Percentiles rank a stretch among this genome's conserved stretches.
Conservation (phyloP, 2,797 vertebrate genomes). For the Crocodylus rhombifer region DNA sequence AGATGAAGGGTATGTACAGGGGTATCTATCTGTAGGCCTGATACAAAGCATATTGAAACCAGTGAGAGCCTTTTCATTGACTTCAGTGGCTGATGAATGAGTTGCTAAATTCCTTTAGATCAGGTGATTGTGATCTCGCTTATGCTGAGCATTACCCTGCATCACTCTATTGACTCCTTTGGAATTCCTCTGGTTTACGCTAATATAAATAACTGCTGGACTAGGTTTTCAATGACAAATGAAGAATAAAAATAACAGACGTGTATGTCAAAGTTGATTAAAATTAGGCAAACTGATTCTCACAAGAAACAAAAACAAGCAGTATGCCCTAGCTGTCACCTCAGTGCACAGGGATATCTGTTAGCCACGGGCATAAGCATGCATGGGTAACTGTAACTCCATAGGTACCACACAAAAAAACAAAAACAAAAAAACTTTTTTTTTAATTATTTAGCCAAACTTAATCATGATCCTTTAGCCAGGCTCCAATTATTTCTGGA, state of each 20-base stretch:
- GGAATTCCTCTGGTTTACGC: background rate
- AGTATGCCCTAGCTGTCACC: background rate
- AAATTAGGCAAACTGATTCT: background rate
- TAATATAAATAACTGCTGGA: background rate
- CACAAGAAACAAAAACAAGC: background rate
- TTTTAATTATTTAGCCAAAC: background rate
- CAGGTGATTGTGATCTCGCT: background rate
- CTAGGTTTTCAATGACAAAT: background rate
- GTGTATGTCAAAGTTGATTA: background rate
- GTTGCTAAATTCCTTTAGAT: background rate
- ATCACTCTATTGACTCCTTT: background rate
- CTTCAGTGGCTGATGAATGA: background rate
- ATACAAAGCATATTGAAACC: background rate
- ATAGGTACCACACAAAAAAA: background rate
- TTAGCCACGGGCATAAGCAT: background rate
- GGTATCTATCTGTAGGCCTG: background rate
- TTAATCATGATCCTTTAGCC: background rate
- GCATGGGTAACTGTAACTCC: background rate
- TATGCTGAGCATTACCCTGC: rapidly evolving
- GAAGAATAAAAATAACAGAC: conserved; percentile 28
- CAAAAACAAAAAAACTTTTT: background rate
- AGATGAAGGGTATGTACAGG: rapidly evolving
- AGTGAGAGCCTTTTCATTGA: no score
- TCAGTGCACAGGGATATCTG: background rate
- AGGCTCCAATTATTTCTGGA: background rate